These are phyloP conservation scores for Anthopleura sola DNA, from an alignment of 64 coral and sea anemone genomes.

Conservation along the genomic window DNA sequence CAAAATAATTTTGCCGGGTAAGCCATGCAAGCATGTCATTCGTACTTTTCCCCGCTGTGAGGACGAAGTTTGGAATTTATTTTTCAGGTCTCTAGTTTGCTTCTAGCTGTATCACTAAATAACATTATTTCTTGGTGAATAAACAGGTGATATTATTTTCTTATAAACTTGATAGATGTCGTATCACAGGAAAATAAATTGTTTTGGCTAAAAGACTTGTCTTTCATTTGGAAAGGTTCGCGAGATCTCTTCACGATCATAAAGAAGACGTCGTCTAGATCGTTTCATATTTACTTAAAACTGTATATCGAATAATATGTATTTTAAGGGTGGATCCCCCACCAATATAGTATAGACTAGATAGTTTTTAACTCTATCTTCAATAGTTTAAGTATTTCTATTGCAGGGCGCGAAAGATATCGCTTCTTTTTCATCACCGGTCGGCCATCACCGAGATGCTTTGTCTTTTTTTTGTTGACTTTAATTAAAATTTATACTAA, in stretches of 20 bases:
- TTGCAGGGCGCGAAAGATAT: background rate
- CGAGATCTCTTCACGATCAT: background rate
- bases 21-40: too few species aligned
- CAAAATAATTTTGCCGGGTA: background rate
- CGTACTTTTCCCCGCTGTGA: background rate
- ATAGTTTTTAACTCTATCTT: background rate
- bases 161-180: background rate
- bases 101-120: background rate
- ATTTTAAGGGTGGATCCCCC: too few species aligned
- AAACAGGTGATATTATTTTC: background rate
- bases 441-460: background rate
- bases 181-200: background rate
- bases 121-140: background rate
- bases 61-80: background rate
- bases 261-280: background rate
- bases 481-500: background rate
- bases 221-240: background rate
- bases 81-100: background rate
- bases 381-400: background rate
- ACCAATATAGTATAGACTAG: background rate
- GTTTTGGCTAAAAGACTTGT: background rate
- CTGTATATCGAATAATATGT: background rate
- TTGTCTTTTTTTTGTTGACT: background rate
- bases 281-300: background rate
- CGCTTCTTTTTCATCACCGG: background rate